Evolutionary conservation across 2,113 vertebrate species (phyloP).

Genomic region (Chaetodon trifascialis): DNA sequence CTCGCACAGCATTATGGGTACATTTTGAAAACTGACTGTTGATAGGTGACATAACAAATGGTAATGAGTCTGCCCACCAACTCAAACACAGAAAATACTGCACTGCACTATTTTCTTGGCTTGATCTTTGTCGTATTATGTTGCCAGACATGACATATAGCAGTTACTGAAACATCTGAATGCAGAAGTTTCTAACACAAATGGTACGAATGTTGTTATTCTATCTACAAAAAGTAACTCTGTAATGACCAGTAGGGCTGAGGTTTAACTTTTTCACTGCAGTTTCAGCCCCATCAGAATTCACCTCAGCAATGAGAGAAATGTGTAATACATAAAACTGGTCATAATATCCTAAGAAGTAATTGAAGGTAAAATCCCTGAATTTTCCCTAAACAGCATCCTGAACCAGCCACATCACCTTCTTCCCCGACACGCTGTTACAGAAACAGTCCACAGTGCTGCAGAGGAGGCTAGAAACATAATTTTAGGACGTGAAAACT

Average conservation of each 20-base stretch:
- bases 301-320: not conserved
- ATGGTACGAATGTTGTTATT: not conserved
- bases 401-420: not conserved
- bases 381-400: not conserved
- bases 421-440: not conserved
- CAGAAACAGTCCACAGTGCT: not conserved
- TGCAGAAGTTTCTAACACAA: not conserved
- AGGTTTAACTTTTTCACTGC: too few species aligned
- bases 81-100: not conserved
- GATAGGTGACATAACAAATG: not conserved
- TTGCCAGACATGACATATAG: not conserved
- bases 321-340: not conserved
- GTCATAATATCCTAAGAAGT: not conserved
- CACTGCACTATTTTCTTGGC: not conserved
- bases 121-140: not conserved
- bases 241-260: not conserved
- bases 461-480: not conserved
- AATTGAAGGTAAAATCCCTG: not conserved
- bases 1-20: not conserved
- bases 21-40: not conserved
- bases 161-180: not conserved
- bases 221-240: not conserved
- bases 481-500: constrained; percentile 1
- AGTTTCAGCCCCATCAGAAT: not conserved
- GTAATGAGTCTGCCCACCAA: not conserved